Evolutionary conservation across 1,140 invertebrate genomes (phyloP), one percentile per base, ranked within the genome.

Genomic region (Brachionus sp.): DNA sequence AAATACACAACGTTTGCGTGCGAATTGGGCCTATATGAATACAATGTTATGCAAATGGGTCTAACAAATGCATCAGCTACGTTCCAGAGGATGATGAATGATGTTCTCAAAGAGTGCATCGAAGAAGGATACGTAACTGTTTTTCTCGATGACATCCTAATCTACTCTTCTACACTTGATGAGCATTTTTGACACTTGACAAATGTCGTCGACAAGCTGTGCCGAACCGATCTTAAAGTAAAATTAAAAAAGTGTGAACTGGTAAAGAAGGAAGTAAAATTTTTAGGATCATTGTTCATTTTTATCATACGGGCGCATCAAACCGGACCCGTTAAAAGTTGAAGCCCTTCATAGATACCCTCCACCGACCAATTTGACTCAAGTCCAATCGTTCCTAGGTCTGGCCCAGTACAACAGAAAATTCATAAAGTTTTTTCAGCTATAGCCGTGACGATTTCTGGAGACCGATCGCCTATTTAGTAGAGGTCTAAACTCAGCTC

Each of bases 31-130:
- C 29, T 77, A 53, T 77, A 13, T 19, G 73, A 77, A 77, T 77
- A 42, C 12, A 77, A 77, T 5, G 37, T 46, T 6, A 77, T 77
- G 73, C 73, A 37, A 44, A 44, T 77, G 39, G 73, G 73, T 12
- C 9, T 77, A 10, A 46, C 73, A 12, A 77, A 77, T 29, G 16
- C 73, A 10, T 16, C 46, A 12, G 73, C 73, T 5, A 53, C 73
- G 12, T 77, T 77, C 37, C 73, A 77, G 44, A 7, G 73, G 7
- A 46, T 77, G 73, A 77, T 77, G 73, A 77, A 77, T 19, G 10
- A 9, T 6, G 37, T 77, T 4, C n/a, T 53, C 4, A 66, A 66
- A 16, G 73, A 77, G 37, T 53, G 73, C 25, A 53, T 77, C 13
- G 39, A 46, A 16, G 37, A 7, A 3, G 19, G 73, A 39, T 46